These are phyloP conservation scores for Poecilus cupreus DNA, from an alignment of 2,888 invertebrate genomes.

Conservation along the genomic window DNA sequence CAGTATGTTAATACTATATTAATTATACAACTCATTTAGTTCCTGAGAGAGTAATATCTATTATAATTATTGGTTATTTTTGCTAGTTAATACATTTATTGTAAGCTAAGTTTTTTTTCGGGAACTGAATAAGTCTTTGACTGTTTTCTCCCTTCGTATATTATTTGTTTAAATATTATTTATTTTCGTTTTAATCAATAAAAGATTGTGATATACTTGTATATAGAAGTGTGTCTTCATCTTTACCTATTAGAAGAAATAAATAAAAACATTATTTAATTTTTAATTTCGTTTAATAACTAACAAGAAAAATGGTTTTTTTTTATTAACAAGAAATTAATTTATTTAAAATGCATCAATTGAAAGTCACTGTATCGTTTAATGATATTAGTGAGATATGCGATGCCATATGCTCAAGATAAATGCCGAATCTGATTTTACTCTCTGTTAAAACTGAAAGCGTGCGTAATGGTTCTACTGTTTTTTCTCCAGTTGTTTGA, in stretches of 20 bases:
- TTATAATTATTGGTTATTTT: neutral
- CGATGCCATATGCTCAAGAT: constrained; percentile 68
- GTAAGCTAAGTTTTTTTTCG: constrained; percentile 8
- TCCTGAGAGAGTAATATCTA: constrained; percentile 28
- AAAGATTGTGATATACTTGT: constrained; percentile 58
- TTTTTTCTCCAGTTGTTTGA: constrained; percentile 87
- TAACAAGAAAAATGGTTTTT: no score
- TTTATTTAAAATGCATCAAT: constrained; percentile 3
- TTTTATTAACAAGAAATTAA: neutral
- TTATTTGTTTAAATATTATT: constrained; percentile 44
- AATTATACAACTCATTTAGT: constrained; percentile 3
- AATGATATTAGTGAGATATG: constrained; percentile 4
- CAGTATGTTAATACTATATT: constrained; percentile 1
- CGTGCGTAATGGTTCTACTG: constrained; percentile 85
- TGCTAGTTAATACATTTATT: neutral
- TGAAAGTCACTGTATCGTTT: constrained; percentile 45
- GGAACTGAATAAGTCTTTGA: constrained; percentile 33
- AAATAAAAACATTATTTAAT: constrained; percentile 36
- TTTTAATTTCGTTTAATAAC: constrained; percentile 11
- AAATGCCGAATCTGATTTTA: constrained; percentile 88
- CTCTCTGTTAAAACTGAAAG: constrained; percentile 84
- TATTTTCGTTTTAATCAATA: constrained; percentile 57
- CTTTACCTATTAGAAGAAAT: constrained; percentile 4
- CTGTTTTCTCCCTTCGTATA: constrained; percentile 34
- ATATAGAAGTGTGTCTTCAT: constrained; percentile 44